Evolutionary conservation across 1,140 invertebrate species (phyloP).

Genomic region (Riptortus pedestris): DNA sequence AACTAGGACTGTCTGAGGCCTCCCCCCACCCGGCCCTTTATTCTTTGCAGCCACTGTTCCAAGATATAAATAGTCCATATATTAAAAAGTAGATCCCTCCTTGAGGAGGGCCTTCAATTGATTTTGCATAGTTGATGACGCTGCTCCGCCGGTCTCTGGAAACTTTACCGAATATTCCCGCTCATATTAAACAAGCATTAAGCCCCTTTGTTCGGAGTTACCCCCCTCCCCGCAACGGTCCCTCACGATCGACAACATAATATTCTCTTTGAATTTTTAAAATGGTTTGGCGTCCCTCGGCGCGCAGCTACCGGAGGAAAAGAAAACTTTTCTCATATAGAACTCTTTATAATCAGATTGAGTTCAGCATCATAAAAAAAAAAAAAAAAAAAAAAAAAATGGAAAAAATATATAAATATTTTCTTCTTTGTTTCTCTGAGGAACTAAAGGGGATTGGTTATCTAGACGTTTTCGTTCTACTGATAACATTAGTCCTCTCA

Average conservation of each 20-base stretch:
- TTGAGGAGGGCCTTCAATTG: background rate
- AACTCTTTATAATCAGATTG: too few species aligned
- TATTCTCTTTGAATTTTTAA: background rate
- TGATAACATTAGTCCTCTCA: too few species aligned
- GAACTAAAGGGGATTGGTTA: too few species aligned
- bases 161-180: slow-evolving; percentile 1
- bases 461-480: too few species aligned
- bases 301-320: background rate
- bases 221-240: background rate
- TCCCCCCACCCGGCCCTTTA: background rate
- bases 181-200: slow-evolving; percentile 7
- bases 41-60: slow-evolving; percentile 1
- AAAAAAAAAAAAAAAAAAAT: too few species aligned
- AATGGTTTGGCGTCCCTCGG: background rate
- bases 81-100: slow-evolving; percentile 9
- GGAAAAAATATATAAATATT: too few species aligned
- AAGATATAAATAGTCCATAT: slow-evolving; percentile 10
- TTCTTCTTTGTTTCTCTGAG: too few species aligned
- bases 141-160: background rate
- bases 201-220: background rate
- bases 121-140: slow-evolving; percentile 9
- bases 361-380: too few species aligned
- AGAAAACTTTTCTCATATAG: background rate
- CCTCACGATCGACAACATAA: background rate
- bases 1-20: background rate